Conservation (phyloP, 2,113 vertebrate species). For the Pedetes capensis region DNA sequence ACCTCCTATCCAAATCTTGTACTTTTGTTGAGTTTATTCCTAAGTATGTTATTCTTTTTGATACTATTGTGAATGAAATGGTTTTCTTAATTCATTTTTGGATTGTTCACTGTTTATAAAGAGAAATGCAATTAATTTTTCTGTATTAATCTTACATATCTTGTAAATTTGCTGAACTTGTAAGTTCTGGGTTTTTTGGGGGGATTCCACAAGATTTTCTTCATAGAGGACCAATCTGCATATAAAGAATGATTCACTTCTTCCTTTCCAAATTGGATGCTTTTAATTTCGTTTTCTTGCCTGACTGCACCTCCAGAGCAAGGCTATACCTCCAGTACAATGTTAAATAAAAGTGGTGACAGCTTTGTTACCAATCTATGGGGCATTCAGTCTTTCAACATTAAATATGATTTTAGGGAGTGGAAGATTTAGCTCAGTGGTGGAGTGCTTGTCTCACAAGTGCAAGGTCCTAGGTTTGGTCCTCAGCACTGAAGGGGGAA, state of each 20-base stretch:
- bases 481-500: no score
- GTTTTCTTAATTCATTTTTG: conserved; percentile 19
- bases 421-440: no score
- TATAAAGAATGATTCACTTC: neutral
- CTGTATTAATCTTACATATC: neutral
- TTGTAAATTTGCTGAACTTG: neutral
- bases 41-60: conserved; percentile 24
- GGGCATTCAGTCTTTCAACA: neutral
- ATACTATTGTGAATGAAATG: neutral
- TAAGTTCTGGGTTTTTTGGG: conserved; percentile 10
- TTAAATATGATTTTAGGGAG: neutral
- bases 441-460: no score
- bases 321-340: neutral
- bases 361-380: neutral
- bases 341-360: neutral
- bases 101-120: neutral
- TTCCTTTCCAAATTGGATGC: conserved; percentile 2
- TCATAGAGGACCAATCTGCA: neutral
- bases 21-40: conserved; percentile 20
- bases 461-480: no score
- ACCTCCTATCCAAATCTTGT: neutral
- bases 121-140: conserved; percentile 3
- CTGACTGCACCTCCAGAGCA: neutral
- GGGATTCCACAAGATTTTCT: conserved; percentile 9
- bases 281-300: neutral